Conservation (phyloP, 2,888 invertebrate genomes). For the Julus scandinavius region DNA sequence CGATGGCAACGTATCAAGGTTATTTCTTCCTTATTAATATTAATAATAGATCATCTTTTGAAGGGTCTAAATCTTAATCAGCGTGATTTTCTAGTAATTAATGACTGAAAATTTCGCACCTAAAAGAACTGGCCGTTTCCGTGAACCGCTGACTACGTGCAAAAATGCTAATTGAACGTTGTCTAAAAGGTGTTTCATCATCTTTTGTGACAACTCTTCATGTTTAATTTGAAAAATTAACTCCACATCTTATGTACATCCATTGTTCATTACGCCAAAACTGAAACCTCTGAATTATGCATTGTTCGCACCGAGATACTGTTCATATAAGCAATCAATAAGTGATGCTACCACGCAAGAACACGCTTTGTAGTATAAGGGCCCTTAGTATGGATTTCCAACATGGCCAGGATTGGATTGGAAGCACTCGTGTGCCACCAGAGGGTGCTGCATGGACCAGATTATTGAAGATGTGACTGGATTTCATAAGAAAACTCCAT, state of each 20-base stretch:
- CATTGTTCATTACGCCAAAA: not conserved
- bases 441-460: no score
- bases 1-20: not conserved
- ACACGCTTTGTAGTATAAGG: no score
- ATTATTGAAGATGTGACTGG: no score
- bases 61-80: slow-evolving; percentile 30
- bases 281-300: slow-evolving; percentile 20
- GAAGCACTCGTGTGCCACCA: no score
- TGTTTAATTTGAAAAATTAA: slow-evolving; percentile 39
- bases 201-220: slow-evolving; percentile 29
- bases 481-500: no score
- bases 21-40: not conserved
- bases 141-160: not conserved
- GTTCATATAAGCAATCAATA: not conserved
- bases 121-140: not conserved
- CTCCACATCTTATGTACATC: not conserved
- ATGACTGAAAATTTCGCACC: not conserved
- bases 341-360: no score
- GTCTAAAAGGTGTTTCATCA: slow-evolving; percentile 32
- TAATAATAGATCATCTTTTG: not conserved
- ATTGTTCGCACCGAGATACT: not conserved
- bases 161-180: slow-evolving; percentile 31
- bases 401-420: no score
- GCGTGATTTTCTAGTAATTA: slow-evolving; percentile 14
- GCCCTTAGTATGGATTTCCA: no score